Percentiles rank a stretch among this genome's conserved stretches.
Conservation (phyloP, 2,888 invertebrate species). For the Priocnemis perturbator region DNA sequence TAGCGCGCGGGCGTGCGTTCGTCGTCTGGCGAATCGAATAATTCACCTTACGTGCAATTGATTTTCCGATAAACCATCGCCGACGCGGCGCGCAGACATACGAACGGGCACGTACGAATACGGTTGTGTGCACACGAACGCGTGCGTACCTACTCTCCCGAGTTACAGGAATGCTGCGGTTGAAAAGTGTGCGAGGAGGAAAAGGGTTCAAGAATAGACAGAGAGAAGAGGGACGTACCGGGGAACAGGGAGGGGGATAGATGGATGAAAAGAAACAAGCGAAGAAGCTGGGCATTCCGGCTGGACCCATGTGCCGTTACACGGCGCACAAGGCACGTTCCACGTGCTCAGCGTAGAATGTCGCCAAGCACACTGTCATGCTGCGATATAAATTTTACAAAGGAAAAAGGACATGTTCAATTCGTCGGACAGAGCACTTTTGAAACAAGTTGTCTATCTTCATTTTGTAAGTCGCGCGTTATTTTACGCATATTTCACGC, state of each 20-base stretch:
- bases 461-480: too few species aligned
- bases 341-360: too few species aligned
- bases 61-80: constrained; percentile 44
- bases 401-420: too few species aligned
- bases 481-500: too few species aligned
- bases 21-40: constrained; percentile 24
- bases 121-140: background rate
- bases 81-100: constrained; percentile 9
- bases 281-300: background rate
- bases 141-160: too few species aligned
- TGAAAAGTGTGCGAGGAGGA: background rate
- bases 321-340: too few species aligned
- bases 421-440: too few species aligned
- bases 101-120: background rate
- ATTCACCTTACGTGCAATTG: constrained; percentile 47
- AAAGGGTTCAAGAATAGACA: background rate
- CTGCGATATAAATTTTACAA: too few species aligned
- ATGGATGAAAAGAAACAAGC: background rate
- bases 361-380: too few species aligned
- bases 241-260: background rate
- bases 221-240: background rate
- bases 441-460: too few species aligned
- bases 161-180: too few species aligned
- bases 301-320: too few species aligned
- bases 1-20: background rate